Conservation (phyloP, 2,113 vertebrate genomes). For the Eurystomus gularis region DNA sequence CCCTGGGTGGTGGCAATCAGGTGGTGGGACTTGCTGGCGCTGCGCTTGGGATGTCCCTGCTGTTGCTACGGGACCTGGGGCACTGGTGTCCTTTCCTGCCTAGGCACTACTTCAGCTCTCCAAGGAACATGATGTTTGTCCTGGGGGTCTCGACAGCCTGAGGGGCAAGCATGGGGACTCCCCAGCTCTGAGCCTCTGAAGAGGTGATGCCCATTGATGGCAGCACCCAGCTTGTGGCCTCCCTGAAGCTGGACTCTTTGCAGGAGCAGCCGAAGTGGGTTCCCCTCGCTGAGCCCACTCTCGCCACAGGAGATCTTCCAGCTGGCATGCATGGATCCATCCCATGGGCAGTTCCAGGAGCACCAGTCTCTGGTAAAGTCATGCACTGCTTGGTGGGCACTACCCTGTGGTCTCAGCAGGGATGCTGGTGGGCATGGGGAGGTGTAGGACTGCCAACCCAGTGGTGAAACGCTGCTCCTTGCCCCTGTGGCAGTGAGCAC, state of each 20-base stretch:
- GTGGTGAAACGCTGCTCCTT: background rate
- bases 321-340: conserved; percentile 80
- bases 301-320: conserved; percentile 94
- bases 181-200: background rate
- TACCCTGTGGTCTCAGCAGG: background rate
- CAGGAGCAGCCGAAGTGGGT: conserved; percentile 87
- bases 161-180: rapidly evolving
- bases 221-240: background rate
- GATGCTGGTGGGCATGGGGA: background rate
- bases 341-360: conserved; percentile 82
- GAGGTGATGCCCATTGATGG: background rate
- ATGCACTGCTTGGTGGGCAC: background rate
- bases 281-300: conserved; percentile 89
- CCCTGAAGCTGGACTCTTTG: conserved; percentile 50
- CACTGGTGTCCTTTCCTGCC: background rate
- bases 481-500: background rate
- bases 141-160: background rate
- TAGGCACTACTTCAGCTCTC: background rate
- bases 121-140: background rate
- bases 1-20: background rate
- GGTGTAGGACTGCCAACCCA: background rate
- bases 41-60: background rate
- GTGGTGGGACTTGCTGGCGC: background rate
- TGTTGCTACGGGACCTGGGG: rapidly evolving
- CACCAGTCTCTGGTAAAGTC: conserved; percentile 89